Evolutionary conservation across 1,140 invertebrate species (phyloP).

Genomic region (Drosophila sechellia): DNA sequence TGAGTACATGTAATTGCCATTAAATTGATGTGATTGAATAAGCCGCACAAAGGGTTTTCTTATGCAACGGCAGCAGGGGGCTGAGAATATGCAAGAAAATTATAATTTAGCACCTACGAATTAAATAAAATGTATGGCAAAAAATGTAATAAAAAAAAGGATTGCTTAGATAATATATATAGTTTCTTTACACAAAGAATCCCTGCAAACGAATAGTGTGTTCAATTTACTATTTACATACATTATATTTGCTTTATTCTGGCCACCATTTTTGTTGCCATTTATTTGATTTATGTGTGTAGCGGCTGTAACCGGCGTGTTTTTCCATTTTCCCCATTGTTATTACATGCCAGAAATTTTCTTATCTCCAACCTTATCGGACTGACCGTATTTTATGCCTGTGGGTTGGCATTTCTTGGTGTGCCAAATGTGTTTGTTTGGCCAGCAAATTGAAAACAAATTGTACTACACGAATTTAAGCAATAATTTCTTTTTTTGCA

Average conservation of each 20-base stretch:
- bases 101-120: not conserved
- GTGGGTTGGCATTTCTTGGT: not conserved
- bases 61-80: not conserved
- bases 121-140: not conserved
- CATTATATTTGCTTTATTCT: constrained; percentile 26
- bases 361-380: constrained; percentile 54
- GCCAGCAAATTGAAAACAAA: constrained; percentile 64
- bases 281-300: constrained; percentile 71
- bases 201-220: not conserved
- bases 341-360: constrained; percentile 40
- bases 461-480: constrained; percentile 12
- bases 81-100: not conserved
- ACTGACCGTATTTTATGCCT: constrained; percentile 60
- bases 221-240: not conserved
- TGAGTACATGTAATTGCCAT: constrained; percentile 58
- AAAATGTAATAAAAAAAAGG: not conserved
- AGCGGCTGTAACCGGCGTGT: constrained; percentile 28
- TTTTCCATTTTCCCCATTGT: constrained; percentile 32
- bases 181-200: too few relatives aligned
- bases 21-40: constrained; percentile 30
- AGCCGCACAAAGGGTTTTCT: constrained; percentile 43
- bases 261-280: constrained; percentile 37
- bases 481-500: not conserved
- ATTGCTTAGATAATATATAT: not conserved
- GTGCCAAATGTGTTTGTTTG: constrained; percentile 32